Percentiles rank a stretch among this genome's conserved stretches.
Evolutionary conservation across 2,888 invertebrate species (phyloP).

Genomic region (Chorisops tibialis): DNA sequence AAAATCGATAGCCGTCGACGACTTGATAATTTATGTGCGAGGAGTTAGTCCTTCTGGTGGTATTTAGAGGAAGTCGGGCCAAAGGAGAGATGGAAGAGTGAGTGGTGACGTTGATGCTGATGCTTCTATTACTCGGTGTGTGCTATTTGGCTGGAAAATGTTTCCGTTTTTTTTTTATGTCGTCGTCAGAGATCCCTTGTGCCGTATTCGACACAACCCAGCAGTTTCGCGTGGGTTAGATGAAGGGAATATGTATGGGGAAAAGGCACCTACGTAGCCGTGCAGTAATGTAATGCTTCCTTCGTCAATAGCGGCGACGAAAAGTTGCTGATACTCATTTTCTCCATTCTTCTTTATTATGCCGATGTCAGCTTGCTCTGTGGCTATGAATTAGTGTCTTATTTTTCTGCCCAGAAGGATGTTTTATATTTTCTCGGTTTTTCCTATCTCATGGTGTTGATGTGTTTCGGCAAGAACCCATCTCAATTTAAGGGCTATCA

Average conservation of each 20-base stretch:
- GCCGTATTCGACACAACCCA: background rate
- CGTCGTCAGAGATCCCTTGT: background rate
- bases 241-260: conserved; percentile 3
- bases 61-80: too few species aligned
- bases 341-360: conserved; percentile 23
- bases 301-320: conserved; percentile 1
- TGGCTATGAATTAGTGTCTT: too few species aligned
- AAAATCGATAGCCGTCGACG: conserved; percentile 11
- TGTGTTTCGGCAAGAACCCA: too few species aligned
- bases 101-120: too few species aligned
- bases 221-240: background rate
- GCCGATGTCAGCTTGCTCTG: conserved; percentile 17
- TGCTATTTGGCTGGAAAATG: conserved; percentile 7
- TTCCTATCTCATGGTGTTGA: too few species aligned
- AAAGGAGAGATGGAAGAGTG: too few species aligned
- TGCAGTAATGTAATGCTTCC: background rate
- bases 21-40: conserved; percentile 19
- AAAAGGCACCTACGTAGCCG: background rate
- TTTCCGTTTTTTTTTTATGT: conserved; percentile 1
- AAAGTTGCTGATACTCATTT: conserved; percentile 25
- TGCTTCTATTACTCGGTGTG: too few species aligned
- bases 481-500: too few species aligned
- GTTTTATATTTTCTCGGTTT: too few species aligned
- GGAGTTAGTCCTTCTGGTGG: background rate
- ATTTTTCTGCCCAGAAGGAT: too few species aligned